phyloP scores from a whole-genome alignment of 1,140 invertebrate species.

The Bombus sibiricus region DNA sequence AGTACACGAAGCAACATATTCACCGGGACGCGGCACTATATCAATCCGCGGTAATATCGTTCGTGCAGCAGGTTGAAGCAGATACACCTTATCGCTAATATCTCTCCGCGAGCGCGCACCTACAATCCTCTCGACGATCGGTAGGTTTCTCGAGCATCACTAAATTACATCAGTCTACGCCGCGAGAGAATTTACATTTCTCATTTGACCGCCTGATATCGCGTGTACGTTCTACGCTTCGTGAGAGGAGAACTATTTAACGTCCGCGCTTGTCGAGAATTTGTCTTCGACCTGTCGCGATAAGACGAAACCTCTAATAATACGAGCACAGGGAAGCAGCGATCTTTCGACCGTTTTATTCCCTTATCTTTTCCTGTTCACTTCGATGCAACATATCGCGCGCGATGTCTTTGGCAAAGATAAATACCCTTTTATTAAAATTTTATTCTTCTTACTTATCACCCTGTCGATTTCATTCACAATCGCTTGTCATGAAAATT shows the following conservation, averaged over 20 bases:
- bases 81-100: conserved; percentile 68
- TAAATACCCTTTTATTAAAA: too few relatives aligned
- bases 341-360: too few relatives aligned
- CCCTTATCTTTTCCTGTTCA: too few relatives aligned
- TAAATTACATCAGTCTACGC: conserved; percentile 54
- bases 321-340: background rate
- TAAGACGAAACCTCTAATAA: conserved; percentile 4
- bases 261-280: conserved; percentile 35
- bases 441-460: too few relatives aligned
- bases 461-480: background rate
- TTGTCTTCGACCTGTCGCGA: conserved; percentile 34
- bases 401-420: too few relatives aligned
- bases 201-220: conserved; percentile 20
- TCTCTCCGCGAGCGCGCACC: conserved; percentile 54
- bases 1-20: conserved; percentile 67
- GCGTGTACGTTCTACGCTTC: conserved; percentile 15
- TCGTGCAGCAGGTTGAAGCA: conserved; percentile 63
- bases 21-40: conserved; percentile 63
- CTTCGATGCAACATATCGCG: too few relatives aligned
- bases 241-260: conserved; percentile 24
- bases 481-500: background rate
- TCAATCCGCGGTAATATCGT: conserved; percentile 66
- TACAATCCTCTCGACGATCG: conserved; percentile 55
- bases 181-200: conserved; percentile 55
- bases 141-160: conserved; percentile 60